phyloP scores from a whole-genome alignment of 2,888 invertebrate species.

The Epiperipatus broadwayi region DNA sequence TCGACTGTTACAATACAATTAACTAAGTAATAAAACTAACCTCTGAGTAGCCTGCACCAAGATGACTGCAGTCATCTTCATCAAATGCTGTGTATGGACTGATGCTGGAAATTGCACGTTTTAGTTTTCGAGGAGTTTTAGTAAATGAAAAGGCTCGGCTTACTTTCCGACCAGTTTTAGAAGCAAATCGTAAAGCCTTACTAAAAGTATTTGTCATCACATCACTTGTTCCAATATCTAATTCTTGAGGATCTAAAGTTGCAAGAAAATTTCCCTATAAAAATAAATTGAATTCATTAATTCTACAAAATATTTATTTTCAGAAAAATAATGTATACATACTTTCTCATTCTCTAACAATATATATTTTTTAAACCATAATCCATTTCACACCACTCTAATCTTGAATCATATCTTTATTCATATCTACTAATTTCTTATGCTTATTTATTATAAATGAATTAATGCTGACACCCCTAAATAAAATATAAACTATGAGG shows the following conservation, averaged over 20 bases:
- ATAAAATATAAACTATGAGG: no score
- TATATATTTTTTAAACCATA: conserved; percentile 10
- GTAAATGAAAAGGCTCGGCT: conserved; percentile 86
- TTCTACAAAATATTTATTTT: conserved; percentile 9
- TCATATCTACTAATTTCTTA: no score
- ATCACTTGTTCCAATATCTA: conserved; percentile 72
- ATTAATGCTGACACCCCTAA: no score
- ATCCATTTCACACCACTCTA: no score
- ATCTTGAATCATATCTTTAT: no score
- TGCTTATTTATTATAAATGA: no score
- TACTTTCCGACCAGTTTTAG: conserved; percentile 33
- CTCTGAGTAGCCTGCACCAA: no score
- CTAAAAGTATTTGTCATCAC: conserved; percentile 65
- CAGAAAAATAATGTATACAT: conserved; percentile 9
- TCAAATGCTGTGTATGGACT: conserved; percentile 40
- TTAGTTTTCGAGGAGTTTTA: conserved; percentile 59
- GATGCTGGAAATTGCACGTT: conserved; percentile 81
- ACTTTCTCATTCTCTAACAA: conserved; percentile 1
- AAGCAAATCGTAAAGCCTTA: conserved; percentile 44
- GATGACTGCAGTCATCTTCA: no score
- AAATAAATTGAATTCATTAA: conserved; percentile 16
- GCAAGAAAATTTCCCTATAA: conserved; percentile 59
- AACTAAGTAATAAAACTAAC: no score
- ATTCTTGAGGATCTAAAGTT: conserved; percentile 53
- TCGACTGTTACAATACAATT: no score